Percentiles rank a stretch among this genome's conserved stretches.
Conservation (phyloP, 2,888 invertebrate species). For the Drosophila demipolita region DNA sequence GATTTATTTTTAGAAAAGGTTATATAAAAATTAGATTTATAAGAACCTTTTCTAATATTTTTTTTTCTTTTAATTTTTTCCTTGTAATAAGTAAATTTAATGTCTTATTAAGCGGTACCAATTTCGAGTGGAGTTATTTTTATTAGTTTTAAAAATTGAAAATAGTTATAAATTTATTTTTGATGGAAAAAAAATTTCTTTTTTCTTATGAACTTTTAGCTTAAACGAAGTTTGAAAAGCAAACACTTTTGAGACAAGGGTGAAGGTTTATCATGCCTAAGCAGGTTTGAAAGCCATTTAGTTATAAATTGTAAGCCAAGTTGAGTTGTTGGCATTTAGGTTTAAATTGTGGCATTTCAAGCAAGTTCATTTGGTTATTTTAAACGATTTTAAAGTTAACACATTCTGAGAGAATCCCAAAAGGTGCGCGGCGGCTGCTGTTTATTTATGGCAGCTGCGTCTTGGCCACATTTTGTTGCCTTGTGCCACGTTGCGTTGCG, state of each 20-base stretch:
- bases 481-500: slow-evolving; percentile 8
- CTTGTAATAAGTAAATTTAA: background rate
- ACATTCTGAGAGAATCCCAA: slow-evolving; percentile 36
- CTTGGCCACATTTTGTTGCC: slow-evolving; percentile 41
- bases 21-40: too few species aligned
- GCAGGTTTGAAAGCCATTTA: slow-evolving; percentile 4
- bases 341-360: too few species aligned
- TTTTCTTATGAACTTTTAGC: background rate
- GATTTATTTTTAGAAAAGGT: background rate
- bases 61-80: too few species aligned
- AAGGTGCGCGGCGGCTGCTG: slow-evolving; percentile 46
- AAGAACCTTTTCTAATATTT: too few species aligned
- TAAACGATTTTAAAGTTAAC: too few species aligned
- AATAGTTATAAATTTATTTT: too few species aligned
- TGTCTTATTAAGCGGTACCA: background rate
- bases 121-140: background rate
- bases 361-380: too few species aligned
- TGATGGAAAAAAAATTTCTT: background rate
- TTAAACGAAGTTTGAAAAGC: background rate
- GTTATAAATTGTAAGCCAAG: background rate
- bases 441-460: slow-evolving; percentile 75
- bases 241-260: background rate
- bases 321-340: background rate
- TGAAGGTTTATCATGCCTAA: background rate
- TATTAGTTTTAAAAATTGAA: background rate